A percentile compares a stretch with the other conserved stretches of the same genome.
These are phyloP conservation scores for Cotesia vestalis DNA, from an alignment of 1,140 invertebrate genomes.

Conservation along the genomic window DNA sequence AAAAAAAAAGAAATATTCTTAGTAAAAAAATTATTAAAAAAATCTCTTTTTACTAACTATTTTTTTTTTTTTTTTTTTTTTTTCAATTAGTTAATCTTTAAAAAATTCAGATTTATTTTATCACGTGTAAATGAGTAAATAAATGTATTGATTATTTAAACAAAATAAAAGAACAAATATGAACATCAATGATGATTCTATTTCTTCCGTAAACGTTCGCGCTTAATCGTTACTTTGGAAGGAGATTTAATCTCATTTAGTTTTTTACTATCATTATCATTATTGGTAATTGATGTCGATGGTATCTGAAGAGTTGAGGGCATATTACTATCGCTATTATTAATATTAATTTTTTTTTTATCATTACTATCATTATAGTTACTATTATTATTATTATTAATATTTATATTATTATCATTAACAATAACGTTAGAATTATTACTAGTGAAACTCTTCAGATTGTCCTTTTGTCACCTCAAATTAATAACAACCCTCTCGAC, in stretches of 20 bases:
- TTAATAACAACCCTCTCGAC: conserved; percentile 73
- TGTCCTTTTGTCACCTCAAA: conserved; percentile 65
- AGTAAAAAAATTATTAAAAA: conserved; percentile 28
- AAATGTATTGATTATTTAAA: too few relatives aligned
- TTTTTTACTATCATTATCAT: too few relatives aligned
- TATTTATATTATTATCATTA: not conserved
- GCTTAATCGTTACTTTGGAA: conserved; percentile 26
- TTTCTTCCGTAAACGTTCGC: conserved; percentile 20
- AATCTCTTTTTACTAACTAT: not conserved
- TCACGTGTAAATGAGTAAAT: too few relatives aligned
- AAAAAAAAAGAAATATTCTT: conserved; percentile 29
- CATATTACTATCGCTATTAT: too few relatives aligned
- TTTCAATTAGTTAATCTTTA: not conserved
- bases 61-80: conserved; percentile 34
- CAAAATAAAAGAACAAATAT: too few relatives aligned
- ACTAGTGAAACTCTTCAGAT: conserved; percentile 45
- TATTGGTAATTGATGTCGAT: conserved; percentile 12
- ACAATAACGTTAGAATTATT: conserved; percentile 25
- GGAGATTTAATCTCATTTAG: conserved; percentile 34
- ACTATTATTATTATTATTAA: conserved; percentile 2
- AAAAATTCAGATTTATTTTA: too few relatives aligned
- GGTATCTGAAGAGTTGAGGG: not conserved
- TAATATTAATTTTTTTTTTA: conserved; percentile 1
- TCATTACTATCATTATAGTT: not conserved
- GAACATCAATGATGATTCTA: too few relatives aligned